Percentiles rank a stretch among this genome's conserved stretches.
phyloP scores from a whole-genome alignment of 1,140 invertebrate species.

The Triops longicaudatus region DNA sequence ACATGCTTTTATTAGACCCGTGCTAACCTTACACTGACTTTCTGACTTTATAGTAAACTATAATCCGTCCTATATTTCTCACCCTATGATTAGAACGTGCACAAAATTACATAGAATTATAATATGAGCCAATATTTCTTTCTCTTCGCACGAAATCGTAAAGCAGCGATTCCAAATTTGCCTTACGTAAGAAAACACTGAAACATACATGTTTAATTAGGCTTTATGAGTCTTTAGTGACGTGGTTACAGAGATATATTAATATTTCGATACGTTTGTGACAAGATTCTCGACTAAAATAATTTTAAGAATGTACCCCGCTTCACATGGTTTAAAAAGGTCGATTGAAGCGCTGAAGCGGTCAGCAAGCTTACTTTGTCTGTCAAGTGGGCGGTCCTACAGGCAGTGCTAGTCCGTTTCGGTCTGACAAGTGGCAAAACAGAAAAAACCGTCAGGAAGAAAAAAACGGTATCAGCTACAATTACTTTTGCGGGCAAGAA shows the following conservation, averaged over 20 bases:
- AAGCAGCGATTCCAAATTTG: no score
- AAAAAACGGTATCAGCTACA: not conserved
- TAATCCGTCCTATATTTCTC: no score
- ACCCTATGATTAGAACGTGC: no score
- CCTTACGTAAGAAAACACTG: no score
- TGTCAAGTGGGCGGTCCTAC: not conserved
- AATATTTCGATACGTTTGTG: not conserved
- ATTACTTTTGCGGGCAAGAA: not conserved
- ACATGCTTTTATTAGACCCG: no score
- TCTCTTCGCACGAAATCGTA: no score
- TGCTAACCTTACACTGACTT: no score
- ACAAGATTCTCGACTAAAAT: not conserved
- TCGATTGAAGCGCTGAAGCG: not conserved
- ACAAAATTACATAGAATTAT: no score
- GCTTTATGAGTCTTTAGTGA: no score
- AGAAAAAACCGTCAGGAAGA: not conserved
- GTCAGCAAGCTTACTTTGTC: not conserved
- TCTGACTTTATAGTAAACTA: no score
- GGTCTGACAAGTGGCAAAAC: constrained; percentile 14
- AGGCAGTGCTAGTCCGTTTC: not conserved
- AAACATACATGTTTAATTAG: no score
- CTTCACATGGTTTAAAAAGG: not conserved
- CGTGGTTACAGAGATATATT: not conserved
- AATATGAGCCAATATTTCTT: no score
- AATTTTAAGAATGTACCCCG: not conserved